A percentile compares a stretch with the other conserved stretches of the same genome.
phyloP scores from a whole-genome alignment of 2,113 vertebrate genomes.

The Gallinago jamesoni region DNA sequence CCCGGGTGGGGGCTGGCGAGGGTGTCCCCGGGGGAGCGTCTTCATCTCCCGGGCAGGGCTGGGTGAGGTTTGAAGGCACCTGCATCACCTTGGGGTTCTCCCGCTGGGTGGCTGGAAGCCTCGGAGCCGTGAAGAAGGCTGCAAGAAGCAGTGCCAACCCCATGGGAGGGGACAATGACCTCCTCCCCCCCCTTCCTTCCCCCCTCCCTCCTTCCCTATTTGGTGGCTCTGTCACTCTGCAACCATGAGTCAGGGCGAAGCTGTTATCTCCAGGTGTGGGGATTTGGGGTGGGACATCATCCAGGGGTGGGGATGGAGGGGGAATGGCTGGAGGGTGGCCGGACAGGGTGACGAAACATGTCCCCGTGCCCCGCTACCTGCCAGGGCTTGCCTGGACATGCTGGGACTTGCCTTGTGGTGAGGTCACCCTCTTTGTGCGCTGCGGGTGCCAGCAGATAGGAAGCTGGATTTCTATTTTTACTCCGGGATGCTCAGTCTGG shows the following conservation, averaged over 20 bases:
- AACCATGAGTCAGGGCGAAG: background rate
- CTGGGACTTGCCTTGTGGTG: constrained; percentile 54
- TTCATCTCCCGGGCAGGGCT: background rate
- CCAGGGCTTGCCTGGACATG: constrained; percentile 66
- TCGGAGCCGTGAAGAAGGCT: background rate
- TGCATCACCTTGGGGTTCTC: background rate
- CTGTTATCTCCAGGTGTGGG: background rate
- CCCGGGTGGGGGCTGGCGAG: background rate
- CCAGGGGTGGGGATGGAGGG: background rate
- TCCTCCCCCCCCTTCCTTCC: background rate
- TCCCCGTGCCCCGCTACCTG: constrained; percentile 10
- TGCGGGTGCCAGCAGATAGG: background rate
- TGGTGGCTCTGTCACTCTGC: background rate
- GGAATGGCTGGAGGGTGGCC: background rate
- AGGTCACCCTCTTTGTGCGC: constrained; percentile 26
- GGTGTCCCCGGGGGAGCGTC: background rate
- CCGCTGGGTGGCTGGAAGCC: background rate
- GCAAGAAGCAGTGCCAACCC: background rate
- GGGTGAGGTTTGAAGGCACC: background rate
- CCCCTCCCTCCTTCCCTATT: background rate
- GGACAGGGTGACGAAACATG: background rate
- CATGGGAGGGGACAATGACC: background rate
- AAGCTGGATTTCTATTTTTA: constrained; percentile 55
- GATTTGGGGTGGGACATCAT: background rate
- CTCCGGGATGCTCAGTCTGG: background rate